phyloP scores from a whole-genome alignment of 2,888 invertebrate genomes.

The Rhogogaster chlorosoma region DNA sequence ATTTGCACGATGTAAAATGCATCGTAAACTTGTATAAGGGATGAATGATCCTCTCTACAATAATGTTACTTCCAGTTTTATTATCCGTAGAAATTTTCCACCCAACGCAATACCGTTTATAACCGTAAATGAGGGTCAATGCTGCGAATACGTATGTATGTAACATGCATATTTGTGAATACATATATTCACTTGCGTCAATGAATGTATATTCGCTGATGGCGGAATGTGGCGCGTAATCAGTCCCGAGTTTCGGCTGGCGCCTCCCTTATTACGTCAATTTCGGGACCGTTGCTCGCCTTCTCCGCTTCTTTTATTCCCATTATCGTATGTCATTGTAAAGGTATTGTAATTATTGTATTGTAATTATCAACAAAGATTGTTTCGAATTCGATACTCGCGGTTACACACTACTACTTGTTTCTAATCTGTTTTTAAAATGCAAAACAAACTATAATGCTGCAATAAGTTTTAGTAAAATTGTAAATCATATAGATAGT shows the following conservation, averaged over 20 bases:
- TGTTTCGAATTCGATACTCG: not conserved
- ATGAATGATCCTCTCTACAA: not conserved
- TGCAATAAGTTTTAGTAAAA: not conserved
- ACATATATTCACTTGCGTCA: slow-evolving; percentile 16
- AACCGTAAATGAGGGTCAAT: slow-evolving; percentile 21
- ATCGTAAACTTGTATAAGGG: not conserved
- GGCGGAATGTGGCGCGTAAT: slow-evolving; percentile 32
- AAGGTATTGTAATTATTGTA: too few relatives aligned
- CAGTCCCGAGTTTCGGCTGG: slow-evolving; percentile 34
- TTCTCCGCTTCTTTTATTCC: not conserved
- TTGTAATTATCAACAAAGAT: not conserved
- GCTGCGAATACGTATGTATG: slow-evolving; percentile 9
- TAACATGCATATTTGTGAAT: slow-evolving; percentile 19
- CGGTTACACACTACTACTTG: not conserved
- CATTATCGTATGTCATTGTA: not conserved
- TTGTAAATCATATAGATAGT: not conserved
- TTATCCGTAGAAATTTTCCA: slow-evolving; percentile 26
- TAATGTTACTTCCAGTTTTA: not conserved
- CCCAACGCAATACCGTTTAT: slow-evolving; percentile 15
- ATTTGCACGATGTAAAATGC: not conserved
- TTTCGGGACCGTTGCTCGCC: slow-evolving; percentile 14
- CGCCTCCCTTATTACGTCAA: slow-evolving; percentile 17
- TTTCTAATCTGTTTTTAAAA: not conserved
- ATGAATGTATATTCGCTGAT: slow-evolving; percentile 25
- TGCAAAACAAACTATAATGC: not conserved